These are phyloP conservation scores for Chrysina gloriosa DNA, from an alignment of 2,888 invertebrate genomes.

Conservation along the genomic window DNA sequence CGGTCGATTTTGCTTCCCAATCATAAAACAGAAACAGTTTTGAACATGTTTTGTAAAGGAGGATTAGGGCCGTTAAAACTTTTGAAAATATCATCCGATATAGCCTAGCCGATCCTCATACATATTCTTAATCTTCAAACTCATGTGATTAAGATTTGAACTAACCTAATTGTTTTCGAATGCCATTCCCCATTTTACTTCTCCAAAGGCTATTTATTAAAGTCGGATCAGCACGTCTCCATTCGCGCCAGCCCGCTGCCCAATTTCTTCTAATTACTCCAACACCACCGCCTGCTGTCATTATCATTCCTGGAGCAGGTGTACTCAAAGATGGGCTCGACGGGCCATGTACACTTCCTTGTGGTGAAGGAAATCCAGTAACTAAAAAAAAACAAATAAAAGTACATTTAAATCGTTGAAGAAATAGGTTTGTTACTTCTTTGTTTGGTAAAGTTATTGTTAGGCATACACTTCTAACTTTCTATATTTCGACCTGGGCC, in stretches of 20 bases:
- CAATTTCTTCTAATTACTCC: constrained; percentile 71
- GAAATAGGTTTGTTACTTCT: too few relatives aligned
- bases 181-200: constrained; percentile 79
- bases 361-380: constrained; percentile 66
- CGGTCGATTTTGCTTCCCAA: too few relatives aligned
- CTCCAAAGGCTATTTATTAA: constrained; percentile 80
- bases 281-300: constrained; percentile 66
- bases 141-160: background rate
- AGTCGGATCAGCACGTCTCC: constrained; percentile 78
- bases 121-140: too few relatives aligned
- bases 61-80: too few relatives aligned
- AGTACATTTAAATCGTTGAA: too few relatives aligned
- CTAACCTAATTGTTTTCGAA: constrained; percentile 73
- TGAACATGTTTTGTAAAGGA: too few relatives aligned
- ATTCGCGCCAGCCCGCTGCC: constrained; percentile 74
- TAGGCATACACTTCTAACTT: background rate
- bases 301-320: constrained; percentile 67
- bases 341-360: constrained; percentile 69
- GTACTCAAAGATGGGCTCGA: constrained; percentile 69
- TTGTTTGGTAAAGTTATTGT: background rate
- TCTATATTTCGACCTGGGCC: background rate
- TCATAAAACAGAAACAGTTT: too few relatives aligned
- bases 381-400: constrained; percentile 57
- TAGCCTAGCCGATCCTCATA: too few relatives aligned
- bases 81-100: too few relatives aligned